Evolutionary conservation across 1,140 invertebrate genomes (phyloP).

Genomic region (Zaprionus camerounensis): DNA sequence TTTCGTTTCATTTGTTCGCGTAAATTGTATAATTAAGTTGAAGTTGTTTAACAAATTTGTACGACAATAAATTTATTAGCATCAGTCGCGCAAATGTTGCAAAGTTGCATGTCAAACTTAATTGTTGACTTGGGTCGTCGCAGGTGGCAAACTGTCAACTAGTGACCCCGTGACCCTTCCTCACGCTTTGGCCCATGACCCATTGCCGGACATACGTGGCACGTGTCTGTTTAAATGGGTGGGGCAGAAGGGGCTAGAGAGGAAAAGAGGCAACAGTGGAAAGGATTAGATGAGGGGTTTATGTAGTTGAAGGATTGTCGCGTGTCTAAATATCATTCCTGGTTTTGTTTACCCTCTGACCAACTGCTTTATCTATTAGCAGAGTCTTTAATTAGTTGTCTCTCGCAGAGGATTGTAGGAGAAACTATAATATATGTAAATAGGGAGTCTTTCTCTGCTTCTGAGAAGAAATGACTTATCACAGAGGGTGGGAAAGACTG

Average conservation of each 20-base stretch:
- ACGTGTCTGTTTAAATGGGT: conserved; percentile 35
- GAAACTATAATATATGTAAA: no score
- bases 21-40: conserved; percentile 71
- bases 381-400: conserved; percentile 52
- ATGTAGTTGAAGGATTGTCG: conserved; percentile 19
- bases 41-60: conserved; percentile 78
- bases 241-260: no score
- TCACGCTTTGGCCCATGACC: no score
- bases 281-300: conserved; percentile 21
- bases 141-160: conserved; percentile 55
- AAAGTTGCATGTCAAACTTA: conserved; percentile 71
- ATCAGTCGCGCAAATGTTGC: conserved; percentile 36
- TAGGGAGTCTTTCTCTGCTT: no score
- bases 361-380: neutral
- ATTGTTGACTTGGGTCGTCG: conserved; percentile 58
- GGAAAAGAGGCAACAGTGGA: neutral
- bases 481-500: no score
- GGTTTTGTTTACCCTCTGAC: conserved; percentile 29
- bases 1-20: conserved; percentile 61
- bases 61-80: conserved; percentile 77
- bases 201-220: neutral
- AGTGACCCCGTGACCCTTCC: conserved; percentile 1
- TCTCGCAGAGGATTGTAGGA: neutral
- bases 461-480: no score
- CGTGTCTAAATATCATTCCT: conserved; percentile 22